Evolutionary conservation across 2,797 vertebrate genomes (phyloP), one percentile per base, ranked within the genome.

Genomic region (Scleropages formosus): DNA sequence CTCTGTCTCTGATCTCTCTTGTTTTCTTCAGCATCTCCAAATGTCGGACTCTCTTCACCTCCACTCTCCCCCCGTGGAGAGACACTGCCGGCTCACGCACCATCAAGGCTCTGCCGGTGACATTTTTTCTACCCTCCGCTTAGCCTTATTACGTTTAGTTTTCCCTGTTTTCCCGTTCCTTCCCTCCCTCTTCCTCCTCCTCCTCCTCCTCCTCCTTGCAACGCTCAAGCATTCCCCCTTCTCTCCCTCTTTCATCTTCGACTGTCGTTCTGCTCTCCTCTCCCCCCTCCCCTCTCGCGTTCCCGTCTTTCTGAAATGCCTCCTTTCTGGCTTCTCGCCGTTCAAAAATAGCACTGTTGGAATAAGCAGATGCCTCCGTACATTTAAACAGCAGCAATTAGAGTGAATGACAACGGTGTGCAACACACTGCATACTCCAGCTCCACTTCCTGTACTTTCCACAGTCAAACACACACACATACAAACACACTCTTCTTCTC

Each of bases 1-100:
- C 73, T 80, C 79, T 78, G 84, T 79, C 64, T 81, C 69, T 79
- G 68, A 82, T 85, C 77, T 84, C 76, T 73, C 75, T 80, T 85
- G 77, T 77, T 67, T 74, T 83, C 64, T 53, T 73, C 20, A 51
- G 22, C 4, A 16, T 68, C 39, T 56, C 46, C 46, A 4, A 3
- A 13, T 58, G 49, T 51, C 51, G 51, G n/a, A 24, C 20, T 6
- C 59, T 63, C 58, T 27, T 44, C 72, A 72, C 31, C 0, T 44
- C 69, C 72, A 27, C 22, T 72, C 77, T 65, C 49, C 22, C 60
- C 3, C 24, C 3, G 13, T 22, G 3, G 11, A 18, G 22, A 24
- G 39, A 22, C 59, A 18, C 3, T 49, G 47, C 47, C 31, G 12
- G 12, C 60, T 56, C 73, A 12, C 20, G 44, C 27, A 22, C 20